A percentile compares a stretch with the other conserved stretches of the same genome.
Conservation (phyloP, 2,797 vertebrate genomes). For the Enteromius mattozi region DNA sequence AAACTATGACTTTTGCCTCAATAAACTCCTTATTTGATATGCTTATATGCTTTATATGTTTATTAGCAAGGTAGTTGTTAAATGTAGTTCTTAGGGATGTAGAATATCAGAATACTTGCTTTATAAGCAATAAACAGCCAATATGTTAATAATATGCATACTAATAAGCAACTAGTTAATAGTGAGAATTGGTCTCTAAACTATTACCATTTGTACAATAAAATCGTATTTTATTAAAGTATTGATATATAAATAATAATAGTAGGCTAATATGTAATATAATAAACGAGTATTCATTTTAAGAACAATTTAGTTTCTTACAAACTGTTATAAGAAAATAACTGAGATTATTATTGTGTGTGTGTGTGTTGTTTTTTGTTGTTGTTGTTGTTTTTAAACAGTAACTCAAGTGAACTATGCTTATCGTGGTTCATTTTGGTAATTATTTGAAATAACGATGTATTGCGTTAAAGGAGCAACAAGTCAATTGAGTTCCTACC, state of each 20-base stretch:
- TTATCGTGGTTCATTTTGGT: not conserved
- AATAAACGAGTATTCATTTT: not conserved
- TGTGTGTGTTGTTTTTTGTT: no score
- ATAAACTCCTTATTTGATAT: not conserved
- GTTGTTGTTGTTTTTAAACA: not conserved
- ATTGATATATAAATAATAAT: not conserved
- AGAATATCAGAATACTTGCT: not conserved
- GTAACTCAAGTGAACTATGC: not conserved
- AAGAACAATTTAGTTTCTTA: not conserved
- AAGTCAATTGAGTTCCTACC: constrained; percentile 61
- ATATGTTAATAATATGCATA: not conserved
- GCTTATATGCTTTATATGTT: no score
- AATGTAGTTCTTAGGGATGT: not conserved
- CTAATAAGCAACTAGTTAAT: not conserved
- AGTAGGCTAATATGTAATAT: not conserved
- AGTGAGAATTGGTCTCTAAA: not conserved
- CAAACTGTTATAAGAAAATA: not conserved
- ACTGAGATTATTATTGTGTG: not conserved
- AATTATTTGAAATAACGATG: not conserved
- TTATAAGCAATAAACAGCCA: not conserved
- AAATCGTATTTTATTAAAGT: not conserved
- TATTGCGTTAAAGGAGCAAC: not conserved
- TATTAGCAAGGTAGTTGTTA: not conserved
- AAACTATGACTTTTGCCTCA: not conserved
- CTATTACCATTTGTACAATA: not conserved